Evolutionary conservation across 2,888 invertebrate genomes (phyloP).

Genomic region (Zele albiditarsus): DNA sequence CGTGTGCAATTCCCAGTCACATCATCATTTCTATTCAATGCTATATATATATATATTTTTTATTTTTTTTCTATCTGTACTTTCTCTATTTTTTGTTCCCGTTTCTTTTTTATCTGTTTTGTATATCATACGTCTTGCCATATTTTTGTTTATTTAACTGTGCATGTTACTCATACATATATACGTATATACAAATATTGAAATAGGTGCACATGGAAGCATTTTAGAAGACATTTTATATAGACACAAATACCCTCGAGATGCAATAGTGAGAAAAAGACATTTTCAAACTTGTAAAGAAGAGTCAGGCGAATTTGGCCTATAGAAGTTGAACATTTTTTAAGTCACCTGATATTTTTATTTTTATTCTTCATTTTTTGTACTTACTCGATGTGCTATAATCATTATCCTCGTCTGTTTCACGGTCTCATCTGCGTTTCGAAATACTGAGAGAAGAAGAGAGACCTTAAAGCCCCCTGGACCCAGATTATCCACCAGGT

Average conservation of each 20-base stretch:
- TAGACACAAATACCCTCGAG: not conserved
- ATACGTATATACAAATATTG: not conserved
- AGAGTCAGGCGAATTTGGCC: too few species aligned
- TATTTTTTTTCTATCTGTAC: not conserved
- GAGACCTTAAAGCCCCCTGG: not conserved
- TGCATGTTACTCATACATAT: not conserved
- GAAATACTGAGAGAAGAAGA: not conserved
- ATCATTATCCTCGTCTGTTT: constrained; percentile 9
- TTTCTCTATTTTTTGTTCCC: not conserved
- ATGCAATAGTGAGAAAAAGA: not conserved
- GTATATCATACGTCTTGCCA: not conserved
- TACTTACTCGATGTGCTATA: not conserved
- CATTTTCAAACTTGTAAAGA: too few species aligned
- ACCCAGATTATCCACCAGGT: not conserved
- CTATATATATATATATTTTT: too few species aligned
- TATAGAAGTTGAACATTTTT: too few species aligned
- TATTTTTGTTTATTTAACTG: not conserved
- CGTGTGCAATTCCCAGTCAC: not conserved
- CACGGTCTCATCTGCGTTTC: not conserved
- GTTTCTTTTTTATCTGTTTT: not conserved
- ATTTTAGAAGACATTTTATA: not conserved
- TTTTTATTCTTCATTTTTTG: not conserved
- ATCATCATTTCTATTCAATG: constrained; percentile 1
- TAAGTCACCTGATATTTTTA: too few species aligned
- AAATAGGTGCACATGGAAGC: not conserved